Conservation (phyloP, 2,888 invertebrate genomes). For the Acronicta alni region DNA sequence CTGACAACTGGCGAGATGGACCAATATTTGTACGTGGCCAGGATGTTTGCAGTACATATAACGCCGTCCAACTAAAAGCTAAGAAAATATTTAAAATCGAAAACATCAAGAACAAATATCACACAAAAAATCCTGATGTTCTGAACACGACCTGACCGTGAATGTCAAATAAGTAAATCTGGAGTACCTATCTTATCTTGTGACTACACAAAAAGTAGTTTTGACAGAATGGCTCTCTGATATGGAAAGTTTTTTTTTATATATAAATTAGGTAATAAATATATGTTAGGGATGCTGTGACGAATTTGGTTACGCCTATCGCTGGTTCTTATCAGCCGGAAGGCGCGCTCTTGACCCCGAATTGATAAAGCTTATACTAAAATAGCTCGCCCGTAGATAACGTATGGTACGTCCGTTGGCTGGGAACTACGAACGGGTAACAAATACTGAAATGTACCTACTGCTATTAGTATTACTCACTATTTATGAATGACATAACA, state of each 20-base stretch:
- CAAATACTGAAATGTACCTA: conserved; percentile 10
- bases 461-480: conserved; percentile 23
- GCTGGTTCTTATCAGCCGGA: conserved; percentile 79
- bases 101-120: conserved; percentile 68
- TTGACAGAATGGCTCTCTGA: conserved; percentile 61
- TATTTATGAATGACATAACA: neutral
- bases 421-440: conserved; percentile 29
- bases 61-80: conserved; percentile 79
- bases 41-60: conserved; percentile 84
- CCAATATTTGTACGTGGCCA: conserved; percentile 82
- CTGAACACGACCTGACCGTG: conserved; percentile 55
- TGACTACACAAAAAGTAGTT: conserved; percentile 67
- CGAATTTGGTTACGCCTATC: conserved; percentile 68
- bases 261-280: conserved; percentile 68
- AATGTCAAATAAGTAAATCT: conserved; percentile 55
- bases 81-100: conserved; percentile 79
- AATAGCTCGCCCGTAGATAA: conserved; percentile 71
- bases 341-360: conserved; percentile 86
- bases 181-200: conserved; percentile 72
- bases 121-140: conserved; percentile 68
- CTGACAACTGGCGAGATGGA: conserved; percentile 70
- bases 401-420: conserved; percentile 46
- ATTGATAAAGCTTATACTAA: conserved; percentile 75
- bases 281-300: conserved; percentile 79
- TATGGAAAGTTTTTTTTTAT: conserved; percentile 65